phyloP scores from a whole-genome alignment of 2,888 invertebrate genomes.

The Limnephilus auricula region DNA sequence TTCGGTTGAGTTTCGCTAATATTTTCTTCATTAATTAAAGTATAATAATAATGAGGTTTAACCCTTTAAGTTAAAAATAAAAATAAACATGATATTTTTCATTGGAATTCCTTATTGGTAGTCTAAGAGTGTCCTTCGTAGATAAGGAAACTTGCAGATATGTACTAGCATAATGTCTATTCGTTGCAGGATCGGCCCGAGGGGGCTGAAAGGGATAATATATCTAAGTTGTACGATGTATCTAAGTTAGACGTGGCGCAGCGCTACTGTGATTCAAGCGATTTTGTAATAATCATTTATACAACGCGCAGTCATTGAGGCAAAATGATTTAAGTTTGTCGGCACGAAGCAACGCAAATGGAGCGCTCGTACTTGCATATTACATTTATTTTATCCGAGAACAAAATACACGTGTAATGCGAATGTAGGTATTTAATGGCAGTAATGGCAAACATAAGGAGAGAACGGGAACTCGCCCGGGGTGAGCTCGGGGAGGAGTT shows the following conservation, averaged over 20 bases:
- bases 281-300: conserved; percentile 55
- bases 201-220: conserved; percentile 1
- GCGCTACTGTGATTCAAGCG: conserved; percentile 44
- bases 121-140: no score
- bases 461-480: neutral
- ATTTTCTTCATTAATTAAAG: no score
- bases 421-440: neutral
- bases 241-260: neutral
- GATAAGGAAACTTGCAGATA: no score
- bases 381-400: conserved; percentile 8
- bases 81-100: no score
- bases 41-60: no score
- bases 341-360: conserved; percentile 52
- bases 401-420: no score
- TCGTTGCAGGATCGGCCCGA: no score
- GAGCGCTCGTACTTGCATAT: conserved; percentile 17
- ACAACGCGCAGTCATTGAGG: conserved; percentile 56
- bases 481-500: neutral
- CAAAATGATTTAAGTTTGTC: conserved; percentile 60
- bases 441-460: no score
- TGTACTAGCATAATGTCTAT: no score
- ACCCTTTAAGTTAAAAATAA: no score
- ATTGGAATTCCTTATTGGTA: no score
- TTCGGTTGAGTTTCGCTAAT: no score
- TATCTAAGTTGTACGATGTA: neutral